A percentile compares a stretch with the other conserved stretches of the same genome.
Evolutionary conservation across 2,113 vertebrate genomes (phyloP).

Genomic region (Vulpes lagopus): DNA sequence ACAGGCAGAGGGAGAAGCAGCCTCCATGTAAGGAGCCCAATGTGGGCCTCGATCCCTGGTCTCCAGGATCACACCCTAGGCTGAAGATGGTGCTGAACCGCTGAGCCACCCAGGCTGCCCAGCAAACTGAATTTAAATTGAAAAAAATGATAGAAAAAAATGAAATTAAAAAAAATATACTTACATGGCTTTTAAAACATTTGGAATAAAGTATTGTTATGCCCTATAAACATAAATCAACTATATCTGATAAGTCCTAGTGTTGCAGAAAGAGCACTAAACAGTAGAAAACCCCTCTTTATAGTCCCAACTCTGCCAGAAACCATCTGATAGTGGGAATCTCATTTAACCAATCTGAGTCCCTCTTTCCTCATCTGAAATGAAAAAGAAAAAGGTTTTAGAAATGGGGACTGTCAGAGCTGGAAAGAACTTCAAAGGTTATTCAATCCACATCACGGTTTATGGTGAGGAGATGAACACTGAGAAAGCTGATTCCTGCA

Average conservation of each 20-base stretch:
- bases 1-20: too few relatives aligned
- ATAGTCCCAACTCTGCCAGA: background rate
- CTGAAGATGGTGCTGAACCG: too few relatives aligned
- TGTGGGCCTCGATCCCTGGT: too few relatives aligned
- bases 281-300: background rate
- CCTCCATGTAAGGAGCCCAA: too few relatives aligned
- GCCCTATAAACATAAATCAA: background rate
- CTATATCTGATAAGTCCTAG: background rate
- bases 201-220: background rate
- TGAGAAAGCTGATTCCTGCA: background rate
- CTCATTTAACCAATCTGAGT: background rate
- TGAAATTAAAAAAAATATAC: too few relatives aligned
- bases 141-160: too few relatives aligned
- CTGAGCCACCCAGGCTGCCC: too few relatives aligned
- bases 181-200: background rate
- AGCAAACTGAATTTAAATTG: too few relatives aligned
- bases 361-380: background rate
- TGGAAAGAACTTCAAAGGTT: background rate
- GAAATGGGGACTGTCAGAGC: background rate
- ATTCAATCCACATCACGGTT: background rate
- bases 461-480: background rate
- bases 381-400: background rate
- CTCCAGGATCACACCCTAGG: too few relatives aligned
- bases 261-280: background rate
- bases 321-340: background rate